Percentiles rank a stretch among this genome's conserved stretches.
These are phyloP conservation scores for Apotomis capreana DNA, from an alignment of 2,888 invertebrate species.

Conservation along the genomic window DNA sequence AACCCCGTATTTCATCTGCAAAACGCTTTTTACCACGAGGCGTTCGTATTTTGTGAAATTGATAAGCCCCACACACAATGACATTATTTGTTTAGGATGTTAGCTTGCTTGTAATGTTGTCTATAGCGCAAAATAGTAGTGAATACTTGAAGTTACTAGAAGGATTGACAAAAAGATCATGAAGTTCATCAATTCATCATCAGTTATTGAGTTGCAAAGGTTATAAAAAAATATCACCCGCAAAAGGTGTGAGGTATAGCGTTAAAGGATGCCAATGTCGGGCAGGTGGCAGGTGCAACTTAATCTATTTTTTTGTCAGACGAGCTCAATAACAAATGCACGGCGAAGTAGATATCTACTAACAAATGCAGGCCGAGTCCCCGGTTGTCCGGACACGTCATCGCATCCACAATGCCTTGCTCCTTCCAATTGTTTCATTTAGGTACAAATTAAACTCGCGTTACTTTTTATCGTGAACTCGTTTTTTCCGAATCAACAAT, in stretches of 20 bases:
- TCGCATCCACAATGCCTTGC: slow-evolving; percentile 1
- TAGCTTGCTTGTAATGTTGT: neutral
- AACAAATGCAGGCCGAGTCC: slow-evolving; percentile 18
- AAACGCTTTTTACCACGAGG: neutral
- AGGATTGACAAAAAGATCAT: neutral
- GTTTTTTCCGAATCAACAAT: slow-evolving; percentile 24
- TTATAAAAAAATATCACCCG: neutral
- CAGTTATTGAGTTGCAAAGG: neutral
- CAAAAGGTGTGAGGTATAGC: slow-evolving; percentile 11
- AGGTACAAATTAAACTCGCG: slow-evolving; percentile 15
- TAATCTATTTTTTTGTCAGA: slow-evolving; percentile 13
- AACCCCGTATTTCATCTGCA: neutral
- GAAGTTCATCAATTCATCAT: neutral
- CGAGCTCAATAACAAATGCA: slow-evolving; percentile 9
- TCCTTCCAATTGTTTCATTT: slow-evolving; percentile 33
- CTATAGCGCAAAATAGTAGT: neutral
- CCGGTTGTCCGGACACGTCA: slow-evolving; percentile 23
- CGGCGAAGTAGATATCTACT: slow-evolving; percentile 8
- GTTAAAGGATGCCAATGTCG: slow-evolving; percentile 15
- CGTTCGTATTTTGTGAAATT: neutral
- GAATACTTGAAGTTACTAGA: neutral
- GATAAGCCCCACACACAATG: neutral
- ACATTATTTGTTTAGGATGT: neutral
- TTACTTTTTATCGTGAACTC: slow-evolving; percentile 19
- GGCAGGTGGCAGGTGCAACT: slow-evolving; percentile 24